phyloP scores from a whole-genome alignment of 1,140 invertebrate species.

The Drosophila azteca region DNA sequence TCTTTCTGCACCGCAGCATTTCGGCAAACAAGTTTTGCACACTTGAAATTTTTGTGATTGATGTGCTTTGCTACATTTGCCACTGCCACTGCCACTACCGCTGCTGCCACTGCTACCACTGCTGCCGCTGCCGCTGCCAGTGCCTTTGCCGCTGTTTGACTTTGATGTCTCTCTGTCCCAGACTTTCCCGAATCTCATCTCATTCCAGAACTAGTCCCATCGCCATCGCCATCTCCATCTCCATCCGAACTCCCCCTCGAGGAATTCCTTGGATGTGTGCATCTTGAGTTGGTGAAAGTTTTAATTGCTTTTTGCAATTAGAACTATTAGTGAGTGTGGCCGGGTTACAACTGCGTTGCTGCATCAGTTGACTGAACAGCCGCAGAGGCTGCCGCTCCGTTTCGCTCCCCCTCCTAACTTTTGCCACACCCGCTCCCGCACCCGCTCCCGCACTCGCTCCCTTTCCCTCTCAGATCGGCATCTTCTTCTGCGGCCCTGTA shows the following conservation, averaged over 20 bases:
- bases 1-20: constrained; percentile 53
- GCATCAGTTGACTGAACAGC: constrained; percentile 72
- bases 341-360: constrained; percentile 73
- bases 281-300: constrained; percentile 78
- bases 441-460: too few species aligned
- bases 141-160: constrained; percentile 61
- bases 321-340: constrained; percentile 79
- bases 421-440: neutral
- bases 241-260: constrained; percentile 27
- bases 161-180: constrained; percentile 67
- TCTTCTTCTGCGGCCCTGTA: constrained; percentile 6
- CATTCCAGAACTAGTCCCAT: constrained; percentile 11
- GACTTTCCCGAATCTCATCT: constrained; percentile 33
- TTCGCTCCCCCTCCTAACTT: constrained; percentile 8
- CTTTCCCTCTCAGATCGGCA: neutral
- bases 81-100: constrained; percentile 1
- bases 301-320: constrained; percentile 83
- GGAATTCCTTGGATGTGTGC: constrained; percentile 53
- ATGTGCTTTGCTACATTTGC: constrained; percentile 73
- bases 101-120: constrained; percentile 11
- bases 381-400: constrained; percentile 45
- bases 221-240: neutral
- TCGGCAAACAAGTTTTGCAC: constrained; percentile 75
- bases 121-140: constrained; percentile 3
- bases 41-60: constrained; percentile 82